phyloP scores from a whole-genome alignment of 2,888 invertebrate genomes.

The Thera obeliscata region DNA sequence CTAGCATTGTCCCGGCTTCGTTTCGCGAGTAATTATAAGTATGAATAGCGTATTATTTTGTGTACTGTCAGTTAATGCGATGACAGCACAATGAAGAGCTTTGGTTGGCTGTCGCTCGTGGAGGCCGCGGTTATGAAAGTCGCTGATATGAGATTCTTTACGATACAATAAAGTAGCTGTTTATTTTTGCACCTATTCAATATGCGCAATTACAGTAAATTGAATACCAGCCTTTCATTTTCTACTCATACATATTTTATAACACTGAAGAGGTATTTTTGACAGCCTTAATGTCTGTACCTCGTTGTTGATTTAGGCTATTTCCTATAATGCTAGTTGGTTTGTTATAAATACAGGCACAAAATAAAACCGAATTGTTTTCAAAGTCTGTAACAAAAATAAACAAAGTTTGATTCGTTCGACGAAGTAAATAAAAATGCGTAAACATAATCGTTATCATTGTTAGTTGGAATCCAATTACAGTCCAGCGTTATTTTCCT shows the following conservation, averaged over 20 bases:
- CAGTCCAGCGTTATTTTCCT: slow-evolving; percentile 13
- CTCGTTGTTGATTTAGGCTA: background rate
- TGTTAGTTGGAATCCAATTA: slow-evolving; percentile 12
- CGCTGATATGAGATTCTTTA: slow-evolving; percentile 55
- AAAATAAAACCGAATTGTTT: background rate
- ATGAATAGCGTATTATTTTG: slow-evolving; percentile 79
- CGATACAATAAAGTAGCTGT: slow-evolving; percentile 33
- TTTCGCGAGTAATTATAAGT: slow-evolving; percentile 72
- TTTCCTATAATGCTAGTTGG: background rate
- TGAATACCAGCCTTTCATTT: slow-evolving; percentile 12
- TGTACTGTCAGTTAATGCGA: slow-evolving; percentile 77
- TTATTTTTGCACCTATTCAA: slow-evolving; percentile 29
- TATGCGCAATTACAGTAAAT: slow-evolving; percentile 23
- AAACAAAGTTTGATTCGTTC: background rate
- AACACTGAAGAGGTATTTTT: background rate
- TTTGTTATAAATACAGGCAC: background rate
- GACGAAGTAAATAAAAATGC: slow-evolving; percentile 2
- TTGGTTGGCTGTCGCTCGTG: slow-evolving; percentile 65
- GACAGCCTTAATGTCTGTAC: too few relatives aligned
- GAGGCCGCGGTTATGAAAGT: slow-evolving; percentile 60
- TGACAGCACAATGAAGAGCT: slow-evolving; percentile 79
- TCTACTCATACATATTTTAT: background rate
- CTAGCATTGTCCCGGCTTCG: slow-evolving; percentile 65
- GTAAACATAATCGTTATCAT: slow-evolving; percentile 11
- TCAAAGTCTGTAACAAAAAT: background rate